These are phyloP conservation scores for Apocrypta bakeri DNA, from an alignment of 1,140 invertebrate genomes.

Conservation along the genomic window DNA sequence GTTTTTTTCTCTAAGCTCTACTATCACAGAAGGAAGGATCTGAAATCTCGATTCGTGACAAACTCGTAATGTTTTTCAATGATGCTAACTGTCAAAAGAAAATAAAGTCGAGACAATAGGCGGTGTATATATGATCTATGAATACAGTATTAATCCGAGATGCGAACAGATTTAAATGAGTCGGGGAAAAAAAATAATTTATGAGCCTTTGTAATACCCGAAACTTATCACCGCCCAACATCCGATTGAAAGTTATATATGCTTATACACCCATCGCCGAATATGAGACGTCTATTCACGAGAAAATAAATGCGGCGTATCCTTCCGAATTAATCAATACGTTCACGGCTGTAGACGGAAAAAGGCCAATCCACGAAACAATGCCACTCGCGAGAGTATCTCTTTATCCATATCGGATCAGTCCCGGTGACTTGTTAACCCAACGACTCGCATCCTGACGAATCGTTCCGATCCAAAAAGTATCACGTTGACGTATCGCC, in stretches of 20 bases:
- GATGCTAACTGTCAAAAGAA: background rate
- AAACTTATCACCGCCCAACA: background rate
- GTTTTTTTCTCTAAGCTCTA: slow-evolving; percentile 31
- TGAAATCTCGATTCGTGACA: slow-evolving; percentile 32
- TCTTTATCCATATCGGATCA: background rate
- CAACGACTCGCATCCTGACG: slow-evolving; percentile 15
- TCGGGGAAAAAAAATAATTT: background rate
- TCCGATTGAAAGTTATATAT: background rate
- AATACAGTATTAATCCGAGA: background rate
- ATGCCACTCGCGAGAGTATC: background rate
- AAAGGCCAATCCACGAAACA: slow-evolving; percentile 19
- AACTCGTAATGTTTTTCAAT: background rate
- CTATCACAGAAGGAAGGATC: slow-evolving; percentile 31
- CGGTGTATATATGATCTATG: background rate
- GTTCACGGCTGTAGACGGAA: background rate
- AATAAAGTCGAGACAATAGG: background rate
- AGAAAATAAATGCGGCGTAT: background rate
- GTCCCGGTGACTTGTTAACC: slow-evolving; percentile 30
- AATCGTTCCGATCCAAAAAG: slow-evolving; percentile 35
- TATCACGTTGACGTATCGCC: slow-evolving; percentile 30
- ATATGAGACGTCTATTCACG: background rate
- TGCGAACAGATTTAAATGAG: background rate
- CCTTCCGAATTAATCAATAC: slow-evolving; percentile 3
- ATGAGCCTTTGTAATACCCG: background rate
- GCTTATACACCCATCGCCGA: background rate